phyloP scores from a whole-genome alignment of 2,113 vertebrate genomes.

The Cyprinus carpio region DNA sequence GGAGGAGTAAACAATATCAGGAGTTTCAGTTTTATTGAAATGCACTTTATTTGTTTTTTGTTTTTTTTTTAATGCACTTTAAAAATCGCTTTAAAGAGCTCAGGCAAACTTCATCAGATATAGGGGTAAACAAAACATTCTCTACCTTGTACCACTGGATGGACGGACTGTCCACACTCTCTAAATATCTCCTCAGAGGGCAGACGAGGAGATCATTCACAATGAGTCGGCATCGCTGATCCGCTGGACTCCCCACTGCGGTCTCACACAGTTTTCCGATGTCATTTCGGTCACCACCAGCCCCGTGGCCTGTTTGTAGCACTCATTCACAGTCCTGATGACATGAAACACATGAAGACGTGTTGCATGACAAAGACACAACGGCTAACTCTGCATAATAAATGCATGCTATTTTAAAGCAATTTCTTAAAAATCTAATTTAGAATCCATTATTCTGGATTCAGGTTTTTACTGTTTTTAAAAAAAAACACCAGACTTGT shows the following conservation, averaged over 20 bases:
- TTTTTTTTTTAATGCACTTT: too few species aligned
- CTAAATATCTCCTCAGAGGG: constrained; percentile 71
- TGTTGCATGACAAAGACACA: not conserved
- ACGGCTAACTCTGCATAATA: not conserved
- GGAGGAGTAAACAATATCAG: not conserved
- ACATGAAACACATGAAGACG: not conserved
- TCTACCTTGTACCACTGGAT: constrained; percentile 87
- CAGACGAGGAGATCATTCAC: constrained; percentile 74
- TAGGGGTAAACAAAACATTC: not conserved
- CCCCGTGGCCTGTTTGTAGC: constrained; percentile 61
- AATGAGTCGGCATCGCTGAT: constrained; percentile 35
- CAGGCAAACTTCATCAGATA: not conserved
- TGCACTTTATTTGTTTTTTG: too few species aligned
- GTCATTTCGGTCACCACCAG: constrained; percentile 57
- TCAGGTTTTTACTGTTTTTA: too few species aligned
- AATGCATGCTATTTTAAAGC: not conserved
- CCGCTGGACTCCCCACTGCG: rapidly evolving
- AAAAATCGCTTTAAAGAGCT: not conserved
- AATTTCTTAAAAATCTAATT: not conserved
- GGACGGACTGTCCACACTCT: constrained; percentile 63
- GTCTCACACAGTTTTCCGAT: constrained; percentile 54
- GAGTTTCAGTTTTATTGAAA: not conserved
- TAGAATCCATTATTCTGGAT: not conserved
- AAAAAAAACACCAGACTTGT: too few species aligned
- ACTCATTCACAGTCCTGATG: constrained; percentile 63